Evolutionary conservation across 2,888 invertebrate genomes (phyloP), one percentile per base, ranked within the genome.

Genomic region (Punctoribates punctum): DNA sequence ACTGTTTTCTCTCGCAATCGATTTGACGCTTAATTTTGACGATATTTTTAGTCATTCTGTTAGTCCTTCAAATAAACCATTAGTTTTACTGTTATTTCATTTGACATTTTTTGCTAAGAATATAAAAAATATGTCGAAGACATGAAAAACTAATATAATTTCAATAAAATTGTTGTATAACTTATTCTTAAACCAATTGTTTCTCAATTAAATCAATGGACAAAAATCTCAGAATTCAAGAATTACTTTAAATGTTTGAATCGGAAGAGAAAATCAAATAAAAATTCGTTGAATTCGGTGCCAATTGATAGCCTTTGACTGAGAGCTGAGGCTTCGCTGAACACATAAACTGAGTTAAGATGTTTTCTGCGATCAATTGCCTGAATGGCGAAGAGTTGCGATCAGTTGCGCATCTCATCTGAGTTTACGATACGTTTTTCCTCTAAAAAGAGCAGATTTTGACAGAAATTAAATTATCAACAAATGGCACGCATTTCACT

Each of bases 291-390:
- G 20, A 51, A 51, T n/a, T 51, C 13, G 42, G n/a, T n/a, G 5
- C n/a, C 4, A 62, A 62, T 29, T 62, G 6, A 27, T 27, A 29
- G 62, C 62, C 8, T 27, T 27, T 42, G 42, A 23, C 8, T 62
- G 29, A 17, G 1, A 27, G 15, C 15, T 27, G 20, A 29, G 17
- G 62, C 62, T 62, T 62, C 62, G 62, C 62, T 27, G 62, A 62
- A 62, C 3, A 17, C 8, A 6, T 62, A 25, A 15, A 20, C 62
- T 62, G 20, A 51, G 15, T 62, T 62, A 62, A 62, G 62, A 62
- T 62, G 62, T 62, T 62, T 29, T 62, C 62, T 62, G 62, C 62
- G 9, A 62, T 62, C 62, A 62, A 62, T 62, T 62, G 25, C 29
- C 62, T 25, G 13, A 62, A 51, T 51, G 9, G 27, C 20, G 25